These are phyloP conservation scores for Frankliniella intonsa DNA, from an alignment of 2,888 invertebrate genomes.

Conservation along the genomic window DNA sequence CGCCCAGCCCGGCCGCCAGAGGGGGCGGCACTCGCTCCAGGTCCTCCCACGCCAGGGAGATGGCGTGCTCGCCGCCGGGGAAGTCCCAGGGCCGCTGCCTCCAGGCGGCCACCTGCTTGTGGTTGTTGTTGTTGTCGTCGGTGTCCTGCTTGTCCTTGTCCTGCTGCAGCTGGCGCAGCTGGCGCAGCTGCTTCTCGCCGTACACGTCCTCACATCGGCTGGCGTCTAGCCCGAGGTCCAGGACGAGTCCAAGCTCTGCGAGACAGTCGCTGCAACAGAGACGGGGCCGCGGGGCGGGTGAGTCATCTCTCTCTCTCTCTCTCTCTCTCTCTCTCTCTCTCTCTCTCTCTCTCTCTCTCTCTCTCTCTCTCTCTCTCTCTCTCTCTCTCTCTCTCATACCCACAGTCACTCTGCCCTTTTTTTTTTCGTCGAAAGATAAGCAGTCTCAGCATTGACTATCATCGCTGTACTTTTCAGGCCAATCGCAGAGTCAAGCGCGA, in stretches of 20 bases:
- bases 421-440: no score
- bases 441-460: no score
- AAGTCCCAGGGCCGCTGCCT: constrained; percentile 16
- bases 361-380: no score
- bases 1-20: background rate
- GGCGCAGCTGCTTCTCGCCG: background rate
- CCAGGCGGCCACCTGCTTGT: background rate
- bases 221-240: constrained; percentile 12
- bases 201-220: constrained; percentile 16
- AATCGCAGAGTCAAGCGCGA: no score
- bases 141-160: background rate
- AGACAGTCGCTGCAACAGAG: constrained; percentile 11
- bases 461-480: no score
- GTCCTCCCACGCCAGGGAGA: constrained; percentile 13
- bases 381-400: no score
- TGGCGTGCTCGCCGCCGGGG: background rate
- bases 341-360: no score
- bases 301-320: background rate
- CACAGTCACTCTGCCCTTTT: no score
- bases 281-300: background rate
- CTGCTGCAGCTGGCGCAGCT: background rate
- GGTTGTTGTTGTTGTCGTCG: background rate
- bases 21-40: background rate
- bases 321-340: background rate
- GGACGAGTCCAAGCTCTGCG: constrained; percentile 15